phyloP scores from a whole-genome alignment of 2,113 vertebrate species.

The Quiscalus mexicanus region DNA sequence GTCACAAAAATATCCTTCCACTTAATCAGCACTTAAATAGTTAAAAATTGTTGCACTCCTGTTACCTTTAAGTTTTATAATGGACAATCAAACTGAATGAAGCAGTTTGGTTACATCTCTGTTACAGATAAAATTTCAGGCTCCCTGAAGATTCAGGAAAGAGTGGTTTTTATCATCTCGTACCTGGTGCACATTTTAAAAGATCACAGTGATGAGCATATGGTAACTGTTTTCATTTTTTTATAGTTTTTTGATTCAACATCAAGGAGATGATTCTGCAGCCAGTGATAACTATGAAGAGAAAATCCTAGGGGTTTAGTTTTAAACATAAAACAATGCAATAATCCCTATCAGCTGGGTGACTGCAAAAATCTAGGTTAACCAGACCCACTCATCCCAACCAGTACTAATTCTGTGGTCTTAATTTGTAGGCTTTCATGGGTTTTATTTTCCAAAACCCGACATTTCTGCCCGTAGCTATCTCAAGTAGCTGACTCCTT shows the following conservation, averaged over 20 bases:
- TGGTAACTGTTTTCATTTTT: slow-evolving; percentile 31
- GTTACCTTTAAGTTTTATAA: slow-evolving; percentile 21
- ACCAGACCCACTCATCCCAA: neutral
- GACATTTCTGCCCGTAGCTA: neutral
- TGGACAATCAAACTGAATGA: slow-evolving; percentile 6
- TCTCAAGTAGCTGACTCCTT: neutral
- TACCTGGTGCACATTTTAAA: slow-evolving; percentile 37
- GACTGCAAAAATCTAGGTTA: slow-evolving; percentile 21
- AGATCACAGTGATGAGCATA: slow-evolving; percentile 53
- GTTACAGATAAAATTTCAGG: slow-evolving; percentile 45
- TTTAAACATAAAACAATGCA: slow-evolving; percentile 23
- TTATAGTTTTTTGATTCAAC: slow-evolving; percentile 45
- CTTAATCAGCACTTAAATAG: neutral
- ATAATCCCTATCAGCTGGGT: neutral
- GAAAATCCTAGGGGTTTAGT: slow-evolving; percentile 36
- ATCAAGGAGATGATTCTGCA: slow-evolving; percentile 54
- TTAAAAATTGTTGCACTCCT: neutral
- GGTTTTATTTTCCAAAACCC: neutral
- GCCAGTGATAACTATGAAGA: slow-evolving; percentile 23
- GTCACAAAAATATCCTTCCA: neutral
- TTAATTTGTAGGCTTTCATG: neutral
- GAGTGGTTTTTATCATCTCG: slow-evolving; percentile 13
- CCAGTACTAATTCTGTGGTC: neutral
- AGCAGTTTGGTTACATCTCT: slow-evolving; percentile 1
- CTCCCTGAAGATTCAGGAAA: slow-evolving; percentile 27